A percentile compares a stretch with the other conserved stretches of the same genome.
These are phyloP conservation scores for Pseudococcus longispinus DNA, from an alignment of 2,888 invertebrate species.

Conservation along the genomic window DNA sequence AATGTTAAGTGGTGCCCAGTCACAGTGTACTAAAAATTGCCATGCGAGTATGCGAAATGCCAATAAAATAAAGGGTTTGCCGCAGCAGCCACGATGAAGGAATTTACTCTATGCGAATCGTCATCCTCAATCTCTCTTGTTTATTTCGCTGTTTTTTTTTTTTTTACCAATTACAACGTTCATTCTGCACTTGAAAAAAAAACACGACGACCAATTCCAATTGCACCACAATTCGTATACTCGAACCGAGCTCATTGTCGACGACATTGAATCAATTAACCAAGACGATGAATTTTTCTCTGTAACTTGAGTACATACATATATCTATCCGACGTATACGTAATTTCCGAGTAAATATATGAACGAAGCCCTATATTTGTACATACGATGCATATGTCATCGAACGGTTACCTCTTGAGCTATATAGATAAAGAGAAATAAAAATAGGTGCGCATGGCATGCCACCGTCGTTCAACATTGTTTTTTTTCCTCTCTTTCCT, in stretches of 20 bases:
- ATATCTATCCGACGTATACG: no score
- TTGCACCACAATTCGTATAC: not conserved
- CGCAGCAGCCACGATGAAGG: not conserved
- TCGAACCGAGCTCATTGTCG: not conserved
- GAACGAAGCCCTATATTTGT: not conserved
- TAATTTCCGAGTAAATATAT: not conserved
- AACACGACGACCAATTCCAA: not conserved
- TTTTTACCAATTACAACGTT: not conserved
- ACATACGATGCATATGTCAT: not conserved
- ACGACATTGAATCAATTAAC: constrained; percentile 15
- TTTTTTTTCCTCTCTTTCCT: not conserved
- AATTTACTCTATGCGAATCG: not conserved
- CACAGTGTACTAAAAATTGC: constrained; percentile 8
- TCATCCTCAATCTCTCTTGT: not conserved
- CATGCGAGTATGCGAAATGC: not conserved
- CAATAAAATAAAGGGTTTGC: not conserved
- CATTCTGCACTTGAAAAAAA: not conserved
- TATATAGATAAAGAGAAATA: not conserved
- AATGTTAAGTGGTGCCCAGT: constrained; percentile 36
- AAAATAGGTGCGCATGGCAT: not conserved
- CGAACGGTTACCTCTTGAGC: constrained; percentile 18
- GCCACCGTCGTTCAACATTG: not conserved
- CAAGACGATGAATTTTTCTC: not conserved
- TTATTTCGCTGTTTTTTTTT: not conserved
- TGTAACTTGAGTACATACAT: not conserved